Conservation (phyloP, 2,888 invertebrate genomes). For the Microplitis deprimator region DNA sequence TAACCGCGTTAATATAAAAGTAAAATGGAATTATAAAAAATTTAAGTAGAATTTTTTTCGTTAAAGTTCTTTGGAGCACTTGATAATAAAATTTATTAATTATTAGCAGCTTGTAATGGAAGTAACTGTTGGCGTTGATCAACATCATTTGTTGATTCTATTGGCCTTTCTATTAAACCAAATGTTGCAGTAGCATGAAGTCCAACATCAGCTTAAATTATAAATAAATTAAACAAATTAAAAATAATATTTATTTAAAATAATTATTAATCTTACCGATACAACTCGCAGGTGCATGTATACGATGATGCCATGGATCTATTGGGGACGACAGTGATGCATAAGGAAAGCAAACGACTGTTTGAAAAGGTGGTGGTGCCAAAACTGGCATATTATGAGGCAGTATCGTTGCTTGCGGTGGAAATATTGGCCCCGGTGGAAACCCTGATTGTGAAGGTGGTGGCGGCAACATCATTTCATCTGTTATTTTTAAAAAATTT, state of each 20-base stretch:
- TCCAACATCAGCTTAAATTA: constrained; percentile 61
- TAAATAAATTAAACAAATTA: neutral
- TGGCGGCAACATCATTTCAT: constrained; percentile 77
- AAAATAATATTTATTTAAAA: neutral
- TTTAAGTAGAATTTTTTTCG: constrained; percentile 18
- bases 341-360: constrained; percentile 91
- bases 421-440: constrained; percentile 73
- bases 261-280: constrained; percentile 46
- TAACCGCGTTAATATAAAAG: too few relatives aligned
- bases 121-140: constrained; percentile 63
- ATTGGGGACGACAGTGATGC: constrained; percentile 83
- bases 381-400: constrained; percentile 73
- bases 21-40: too few relatives aligned
- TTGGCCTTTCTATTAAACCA: constrained; percentile 48
- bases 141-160: constrained; percentile 60
- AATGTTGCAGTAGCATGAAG: constrained; percentile 61
- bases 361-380: constrained; percentile 77
- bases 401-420: constrained; percentile 73
- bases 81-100: constrained; percentile 50
- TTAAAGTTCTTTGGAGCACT: constrained; percentile 33
- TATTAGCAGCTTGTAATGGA: constrained; percentile 64
- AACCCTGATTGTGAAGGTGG: constrained; percentile 70
- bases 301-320: constrained; percentile 60
- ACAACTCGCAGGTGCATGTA: constrained; percentile 47
- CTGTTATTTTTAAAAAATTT: constrained; percentile 68